Evolutionary conservation across 2,888 invertebrate species (phyloP), one percentile per base, ranked within the genome.

Genomic region (Fragum fragum): DNA sequence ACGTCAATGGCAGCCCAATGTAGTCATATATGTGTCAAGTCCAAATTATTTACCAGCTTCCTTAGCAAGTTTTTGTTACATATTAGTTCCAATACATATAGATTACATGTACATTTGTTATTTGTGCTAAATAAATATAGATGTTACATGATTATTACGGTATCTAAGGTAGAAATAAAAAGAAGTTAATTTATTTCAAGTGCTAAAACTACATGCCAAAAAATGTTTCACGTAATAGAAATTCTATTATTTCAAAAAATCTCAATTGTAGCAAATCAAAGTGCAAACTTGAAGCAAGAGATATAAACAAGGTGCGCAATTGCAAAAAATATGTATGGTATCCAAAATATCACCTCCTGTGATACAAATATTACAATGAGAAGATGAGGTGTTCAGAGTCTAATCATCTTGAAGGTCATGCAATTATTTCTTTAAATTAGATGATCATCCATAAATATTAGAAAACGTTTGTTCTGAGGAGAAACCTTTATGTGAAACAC

Each of bases 131-230:
- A 47, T 47, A 47, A 47, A 18, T 47, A 47, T 47, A 47, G 14
- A 47, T 5, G 28, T 57, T 57, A 57, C 28, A 57, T 28, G 57
- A 57, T 57, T 57, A 57, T 57, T 28, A 28, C 21, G 57, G 57
- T 6, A 21, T 57, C 57, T 57, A 57, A 28, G 57, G 23, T 57
- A 26, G 1, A 57, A 61, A 61, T 29, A 61, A 61, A 32, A 32
- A 59, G 21, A 61, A 32, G 61, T 61, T 61, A 61, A 61, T 6
- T 32, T 28, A 61, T 32, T 61, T 32, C n/a, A n/a, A 32, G 61
- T 61, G 61, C 16, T 28, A 26, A 61, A 61, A 61, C 61, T 32
- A 32, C 61, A 61, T 61, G 61, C 61, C 61, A 61, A 61, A 59
- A 61, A 32, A 32, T 61, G 61, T 61, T 32, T 32, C 61, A 61